These are phyloP conservation scores for Drosophila persimilis DNA, from an alignment of 1,140 invertebrate species.

Conservation along the genomic window DNA sequence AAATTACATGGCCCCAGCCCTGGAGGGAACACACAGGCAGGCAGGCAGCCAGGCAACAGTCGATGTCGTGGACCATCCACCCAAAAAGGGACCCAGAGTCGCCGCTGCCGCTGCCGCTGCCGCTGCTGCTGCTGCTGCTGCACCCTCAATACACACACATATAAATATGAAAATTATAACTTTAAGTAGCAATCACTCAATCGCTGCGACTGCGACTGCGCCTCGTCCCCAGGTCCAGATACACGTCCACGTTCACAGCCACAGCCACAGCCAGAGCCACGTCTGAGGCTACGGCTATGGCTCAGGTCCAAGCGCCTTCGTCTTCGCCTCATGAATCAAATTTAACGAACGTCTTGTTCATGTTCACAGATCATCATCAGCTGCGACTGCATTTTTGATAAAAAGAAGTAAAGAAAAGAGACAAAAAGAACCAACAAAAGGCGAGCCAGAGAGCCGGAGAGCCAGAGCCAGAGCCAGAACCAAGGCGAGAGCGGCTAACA, in stretches of 20 bases:
- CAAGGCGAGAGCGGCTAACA: slow-evolving; percentile 49
- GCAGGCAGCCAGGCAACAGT: slow-evolving; percentile 1
- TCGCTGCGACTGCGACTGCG: slow-evolving; percentile 69
- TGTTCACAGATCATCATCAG: slow-evolving; percentile 82
- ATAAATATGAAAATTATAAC: slow-evolving; percentile 83
- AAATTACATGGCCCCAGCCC: slow-evolving; percentile 70
- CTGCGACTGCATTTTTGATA: slow-evolving; percentile 80
- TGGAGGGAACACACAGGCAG: slow-evolving; percentile 43
- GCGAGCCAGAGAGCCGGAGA: slow-evolving; percentile 3
- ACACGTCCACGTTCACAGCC: slow-evolving; percentile 9
- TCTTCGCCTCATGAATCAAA: slow-evolving; percentile 80
- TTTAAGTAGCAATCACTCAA: slow-evolving; percentile 83
- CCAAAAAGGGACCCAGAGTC: slow-evolving; percentile 49
- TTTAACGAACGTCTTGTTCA: slow-evolving; percentile 83
- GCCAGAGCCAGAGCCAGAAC: neutral
- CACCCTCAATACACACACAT: slow-evolving; percentile 38
- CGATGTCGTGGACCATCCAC: slow-evolving; percentile 44
- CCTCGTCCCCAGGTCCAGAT: slow-evolving; percentile 34
- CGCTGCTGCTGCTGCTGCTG: slow-evolving; percentile 5
- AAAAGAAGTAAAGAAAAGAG: slow-evolving; percentile 68
- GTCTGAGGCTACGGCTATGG: slow-evolving; percentile 12
- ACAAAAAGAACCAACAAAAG: slow-evolving; percentile 5
- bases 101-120: neutral
- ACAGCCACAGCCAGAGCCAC: slow-evolving; percentile 2
- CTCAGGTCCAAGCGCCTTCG: slow-evolving; percentile 17